Conservation (phyloP, 2,888 invertebrate species). For the Timema cristinae region DNA sequence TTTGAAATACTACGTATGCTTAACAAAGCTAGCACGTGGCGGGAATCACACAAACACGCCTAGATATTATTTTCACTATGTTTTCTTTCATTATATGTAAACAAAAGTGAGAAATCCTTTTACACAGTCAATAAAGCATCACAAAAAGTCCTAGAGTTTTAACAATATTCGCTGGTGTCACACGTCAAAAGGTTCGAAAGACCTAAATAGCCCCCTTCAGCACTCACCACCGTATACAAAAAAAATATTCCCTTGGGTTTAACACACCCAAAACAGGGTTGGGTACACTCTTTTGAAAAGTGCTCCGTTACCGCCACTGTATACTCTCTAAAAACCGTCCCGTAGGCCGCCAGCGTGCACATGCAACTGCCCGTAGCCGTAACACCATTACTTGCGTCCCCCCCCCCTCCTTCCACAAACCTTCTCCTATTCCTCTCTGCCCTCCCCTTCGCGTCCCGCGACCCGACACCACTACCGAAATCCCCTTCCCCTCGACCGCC, state of each 20-base stretch:
- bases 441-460: background rate
- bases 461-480: constrained; percentile 18
- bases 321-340: background rate
- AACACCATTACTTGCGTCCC: constrained; percentile 12
- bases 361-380: background rate
- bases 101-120: no score
- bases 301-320: background rate
- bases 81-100: no score
- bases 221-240: background rate
- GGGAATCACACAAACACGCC: no score
- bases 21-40: no score
- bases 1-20: no score
- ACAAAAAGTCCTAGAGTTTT: no score
- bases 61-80: no score
- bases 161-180: no score
- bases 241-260: background rate
- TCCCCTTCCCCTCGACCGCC: constrained; percentile 10
- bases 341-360: constrained; percentile 16
- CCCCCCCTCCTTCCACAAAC: constrained; percentile 15
- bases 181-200: no score
- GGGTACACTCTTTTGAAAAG: background rate
- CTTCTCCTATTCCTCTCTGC: constrained; percentile 9
- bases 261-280: background rate
- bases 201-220: background rate
- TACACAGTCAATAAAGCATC: no score